Evolutionary conservation across 2,113 vertebrate genomes (phyloP).

Genomic region (Coturnix japonica): DNA sequence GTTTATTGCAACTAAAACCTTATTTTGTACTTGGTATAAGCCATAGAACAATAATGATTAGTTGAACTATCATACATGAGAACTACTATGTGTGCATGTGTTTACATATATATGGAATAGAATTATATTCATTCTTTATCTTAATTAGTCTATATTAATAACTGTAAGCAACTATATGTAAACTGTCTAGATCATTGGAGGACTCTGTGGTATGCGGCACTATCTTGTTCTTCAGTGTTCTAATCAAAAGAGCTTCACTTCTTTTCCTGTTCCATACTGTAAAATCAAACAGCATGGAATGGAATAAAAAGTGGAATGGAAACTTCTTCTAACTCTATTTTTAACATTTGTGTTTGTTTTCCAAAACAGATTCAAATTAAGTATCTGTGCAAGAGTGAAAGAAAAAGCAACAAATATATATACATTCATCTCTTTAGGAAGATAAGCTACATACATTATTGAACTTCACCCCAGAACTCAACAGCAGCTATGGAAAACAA

Average conservation of each 20-base stretch:
- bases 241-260: not conserved
- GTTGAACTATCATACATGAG: not conserved
- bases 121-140: not conserved
- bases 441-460: not conserved
- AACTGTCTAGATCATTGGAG: not conserved
- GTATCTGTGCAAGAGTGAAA: not conserved
- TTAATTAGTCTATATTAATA: not conserved
- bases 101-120: not conserved
- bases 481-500: not conserved
- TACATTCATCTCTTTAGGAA: not conserved
- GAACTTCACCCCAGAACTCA: not conserved
- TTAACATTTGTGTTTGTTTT: not conserved
- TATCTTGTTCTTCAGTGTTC: not conserved
- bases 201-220: not conserved
- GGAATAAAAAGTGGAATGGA: not conserved
- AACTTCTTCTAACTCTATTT: not conserved
- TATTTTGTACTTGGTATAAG: not conserved
- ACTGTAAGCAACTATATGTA: not conserved
- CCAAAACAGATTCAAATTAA: not conserved
- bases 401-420: not conserved
- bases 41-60: not conserved
- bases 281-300: not conserved
- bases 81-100: not conserved
- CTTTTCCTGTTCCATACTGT: not conserved
- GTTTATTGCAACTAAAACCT: not conserved